These are phyloP conservation scores for Cataglyphis albicans DNA, from an alignment of 2,888 invertebrate species.

Conservation along the genomic window DNA sequence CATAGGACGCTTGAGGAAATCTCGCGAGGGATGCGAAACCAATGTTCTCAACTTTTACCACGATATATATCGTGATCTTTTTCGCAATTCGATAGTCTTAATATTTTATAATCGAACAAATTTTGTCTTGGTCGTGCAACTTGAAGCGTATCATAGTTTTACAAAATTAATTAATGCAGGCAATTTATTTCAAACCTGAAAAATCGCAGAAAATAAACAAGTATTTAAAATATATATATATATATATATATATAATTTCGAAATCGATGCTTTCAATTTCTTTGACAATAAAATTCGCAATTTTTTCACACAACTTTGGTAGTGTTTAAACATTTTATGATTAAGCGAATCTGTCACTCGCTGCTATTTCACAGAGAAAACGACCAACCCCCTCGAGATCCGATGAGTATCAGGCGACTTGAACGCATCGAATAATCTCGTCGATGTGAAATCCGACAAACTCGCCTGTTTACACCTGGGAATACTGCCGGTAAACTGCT, in stretches of 20 bases:
- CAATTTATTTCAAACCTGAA: conserved; percentile 17
- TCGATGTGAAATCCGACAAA: conserved; percentile 51
- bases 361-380: neutral
- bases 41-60: conserved; percentile 34
- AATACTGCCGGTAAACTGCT: conserved; percentile 13
- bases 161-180: neutral
- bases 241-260: neutral
- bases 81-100: conserved; percentile 26
- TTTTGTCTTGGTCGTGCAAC: neutral
- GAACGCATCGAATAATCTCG: conserved; percentile 45
- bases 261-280: neutral
- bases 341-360: neutral
- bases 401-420: conserved; percentile 25
- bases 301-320: neutral
- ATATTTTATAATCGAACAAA: conserved; percentile 23
- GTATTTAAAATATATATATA: neutral
- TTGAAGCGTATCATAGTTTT: neutral
- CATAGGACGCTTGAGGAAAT: conserved; percentile 13
- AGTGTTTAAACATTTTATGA: neutral
- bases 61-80: conserved; percentile 25
- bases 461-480: conserved; percentile 39
- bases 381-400: neutral
- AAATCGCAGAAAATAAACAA: neutral
- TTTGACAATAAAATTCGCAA: neutral
- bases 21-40: conserved; percentile 24